Evolutionary conservation across 1,140 invertebrate genomes (phyloP), one percentile per base, ranked within the genome.

Genomic region (Pinna nobilis): DNA sequence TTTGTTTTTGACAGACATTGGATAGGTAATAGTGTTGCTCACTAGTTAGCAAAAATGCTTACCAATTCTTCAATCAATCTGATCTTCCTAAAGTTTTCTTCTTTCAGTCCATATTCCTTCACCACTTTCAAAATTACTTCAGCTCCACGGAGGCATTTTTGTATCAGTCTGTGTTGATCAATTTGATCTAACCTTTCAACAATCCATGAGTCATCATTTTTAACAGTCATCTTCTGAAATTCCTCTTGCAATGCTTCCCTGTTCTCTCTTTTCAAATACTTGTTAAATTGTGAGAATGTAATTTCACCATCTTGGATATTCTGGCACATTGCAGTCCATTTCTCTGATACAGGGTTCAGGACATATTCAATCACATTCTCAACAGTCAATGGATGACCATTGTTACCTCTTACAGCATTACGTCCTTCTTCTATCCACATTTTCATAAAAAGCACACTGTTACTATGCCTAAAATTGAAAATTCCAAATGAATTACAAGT

Each of bases 41-140:
- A n/a, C 5, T 3, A 47, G 15, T 47, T 0, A 47, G 20, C 44
- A 47, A 50, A 15, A 55, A 30, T 55, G n/a, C 2, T 55, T 39
- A 61, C 59, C 59, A 61, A n/a, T 61, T 61, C 11, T 33, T 33
- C 33, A 39, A 61, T 61, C 37, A 61, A 25, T 41, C 30, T 13
- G 20, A 76, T 51, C n/a, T 44, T 47, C 13, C 33, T 44, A 53
- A 83, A 83, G 41, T 68, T 57, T 39, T 30, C 57, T 5, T 61
- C 50, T 49, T 50, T 66, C 35, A 68, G 47, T 41, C 64, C 33
- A 35, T 74, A 74, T 13, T 44, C 51, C 11, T 75, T 51, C 47
- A 75, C 78, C 4, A 81, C 49, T 13, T 71, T 32, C n/a, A 82
- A 51, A 11, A 83, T 74, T 1, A 70, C 50, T 20, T 35, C 41